These are phyloP conservation scores for Atta cephalotes DNA, from an alignment of 1,140 invertebrate genomes.

Conservation along the genomic window DNA sequence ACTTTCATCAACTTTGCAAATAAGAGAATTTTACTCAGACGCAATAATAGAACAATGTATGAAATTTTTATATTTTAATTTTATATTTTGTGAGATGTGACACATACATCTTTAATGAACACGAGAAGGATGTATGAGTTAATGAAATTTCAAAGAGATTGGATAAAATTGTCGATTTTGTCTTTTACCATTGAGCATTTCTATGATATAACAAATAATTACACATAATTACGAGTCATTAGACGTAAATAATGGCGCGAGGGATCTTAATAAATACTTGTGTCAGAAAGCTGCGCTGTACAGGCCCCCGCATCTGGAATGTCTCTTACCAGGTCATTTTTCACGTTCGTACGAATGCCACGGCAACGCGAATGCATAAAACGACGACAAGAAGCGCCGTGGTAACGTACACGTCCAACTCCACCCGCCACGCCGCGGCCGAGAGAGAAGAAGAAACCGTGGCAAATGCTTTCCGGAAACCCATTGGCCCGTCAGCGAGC, in stretches of 20 bases:
- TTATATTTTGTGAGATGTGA: too few relatives aligned
- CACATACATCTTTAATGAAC: background rate
- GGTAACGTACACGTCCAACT: constrained; percentile 64
- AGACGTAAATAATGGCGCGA: constrained; percentile 47
- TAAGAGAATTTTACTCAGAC: too few relatives aligned
- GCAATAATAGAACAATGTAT: too few relatives aligned
- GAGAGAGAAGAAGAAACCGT: constrained; percentile 73
- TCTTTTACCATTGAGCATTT: background rate
- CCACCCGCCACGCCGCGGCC: constrained; percentile 30
- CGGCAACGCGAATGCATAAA: constrained; percentile 66
- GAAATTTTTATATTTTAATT: too few relatives aligned
- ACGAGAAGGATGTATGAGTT: background rate
- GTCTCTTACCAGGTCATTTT: constrained; percentile 64
- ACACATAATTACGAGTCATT: constrained; percentile 48
- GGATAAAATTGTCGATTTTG: background rate
- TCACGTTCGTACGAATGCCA: constrained; percentile 65
- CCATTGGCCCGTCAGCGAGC: constrained; percentile 70
- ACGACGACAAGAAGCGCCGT: constrained; percentile 61
- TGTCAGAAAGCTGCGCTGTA: constrained; percentile 3
- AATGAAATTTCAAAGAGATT: background rate
- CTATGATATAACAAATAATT: background rate
- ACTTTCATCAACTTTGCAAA: too few relatives aligned
- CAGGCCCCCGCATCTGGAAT: constrained; percentile 42
- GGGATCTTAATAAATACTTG: constrained; percentile 40
- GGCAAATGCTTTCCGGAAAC: constrained; percentile 75